Evolutionary conservation across 2,113 vertebrate genomes (phyloP).

Genomic region (Ceyx melanurus): DNA sequence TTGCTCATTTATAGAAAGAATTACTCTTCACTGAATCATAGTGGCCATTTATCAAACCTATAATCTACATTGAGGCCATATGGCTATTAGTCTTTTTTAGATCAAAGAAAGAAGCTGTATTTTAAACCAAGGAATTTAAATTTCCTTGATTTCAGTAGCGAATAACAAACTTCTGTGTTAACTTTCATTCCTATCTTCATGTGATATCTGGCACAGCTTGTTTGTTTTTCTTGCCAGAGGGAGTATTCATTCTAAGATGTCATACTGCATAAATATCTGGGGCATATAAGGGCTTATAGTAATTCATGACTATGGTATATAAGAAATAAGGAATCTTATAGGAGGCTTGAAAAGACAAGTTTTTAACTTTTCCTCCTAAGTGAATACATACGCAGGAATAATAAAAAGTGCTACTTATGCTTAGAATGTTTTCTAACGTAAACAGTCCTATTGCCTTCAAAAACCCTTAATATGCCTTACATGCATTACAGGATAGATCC

Average conservation of each 20-base stretch:
- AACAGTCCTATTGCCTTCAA: neutral
- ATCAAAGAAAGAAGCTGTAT: neutral
- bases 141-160: neutral
- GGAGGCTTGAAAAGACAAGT: neutral
- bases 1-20: neutral
- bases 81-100: neutral
- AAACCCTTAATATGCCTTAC: neutral
- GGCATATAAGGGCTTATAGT: neutral
- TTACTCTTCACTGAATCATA: neutral
- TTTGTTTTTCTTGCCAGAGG: neutral
- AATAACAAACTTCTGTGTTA: neutral
- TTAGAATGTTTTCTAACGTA: neutral
- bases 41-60: neutral
- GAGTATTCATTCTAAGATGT: neutral
- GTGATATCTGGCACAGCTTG: neutral
- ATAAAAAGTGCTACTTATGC: neutral
- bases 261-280: neutral
- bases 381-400: neutral
- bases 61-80: neutral
- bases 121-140: neutral
- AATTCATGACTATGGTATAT: neutral
- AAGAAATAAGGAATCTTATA: neutral
- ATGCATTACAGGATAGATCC: neutral
- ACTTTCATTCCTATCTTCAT: neutral
- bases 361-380: neutral